These are phyloP conservation scores for Mastomys natalensis DNA, from an alignment of 2,113 vertebrate species.

Conservation along the genomic window DNA sequence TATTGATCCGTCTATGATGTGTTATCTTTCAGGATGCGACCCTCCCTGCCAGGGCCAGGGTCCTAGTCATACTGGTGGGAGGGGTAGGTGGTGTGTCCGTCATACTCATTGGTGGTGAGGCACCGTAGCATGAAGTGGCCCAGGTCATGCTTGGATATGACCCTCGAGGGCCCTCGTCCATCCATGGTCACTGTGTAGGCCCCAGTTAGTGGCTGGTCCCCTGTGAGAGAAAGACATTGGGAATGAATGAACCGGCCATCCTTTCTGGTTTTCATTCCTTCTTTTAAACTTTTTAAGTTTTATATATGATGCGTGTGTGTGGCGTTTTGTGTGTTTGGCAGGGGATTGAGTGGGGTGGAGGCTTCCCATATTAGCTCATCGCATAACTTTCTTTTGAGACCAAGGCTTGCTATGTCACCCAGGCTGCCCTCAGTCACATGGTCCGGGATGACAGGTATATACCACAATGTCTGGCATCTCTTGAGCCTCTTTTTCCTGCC, in stretches of 20 bases:
- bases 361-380: neutral
- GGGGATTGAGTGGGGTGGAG: no score
- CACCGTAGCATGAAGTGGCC: conserved; percentile 94
- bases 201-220: conserved; percentile 91
- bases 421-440: neutral
- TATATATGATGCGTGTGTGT: neutral
- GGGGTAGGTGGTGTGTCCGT: conserved; percentile 89
- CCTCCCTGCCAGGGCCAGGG: neutral
- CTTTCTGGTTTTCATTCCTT: neutral
- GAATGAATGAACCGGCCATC: neutral
- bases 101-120: conserved; percentile 90
- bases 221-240: conserved; percentile 77
- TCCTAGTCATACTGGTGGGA: conserved; percentile 88
- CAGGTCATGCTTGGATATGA: conserved; percentile 94
- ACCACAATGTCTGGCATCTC: neutral
- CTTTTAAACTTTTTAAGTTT: neutral
- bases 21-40: neutral
- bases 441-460: neutral
- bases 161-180: conserved; percentile 85
- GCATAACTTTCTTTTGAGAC: neutral
- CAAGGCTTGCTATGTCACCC: neutral
- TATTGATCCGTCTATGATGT: conserved; percentile 50
- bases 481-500: neutral
- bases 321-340: neutral
- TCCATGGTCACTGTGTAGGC: conserved; percentile 88